Evolutionary conservation across 2,113 vertebrate genomes (phyloP).

Genomic region (Marmota flaviventris): DNA sequence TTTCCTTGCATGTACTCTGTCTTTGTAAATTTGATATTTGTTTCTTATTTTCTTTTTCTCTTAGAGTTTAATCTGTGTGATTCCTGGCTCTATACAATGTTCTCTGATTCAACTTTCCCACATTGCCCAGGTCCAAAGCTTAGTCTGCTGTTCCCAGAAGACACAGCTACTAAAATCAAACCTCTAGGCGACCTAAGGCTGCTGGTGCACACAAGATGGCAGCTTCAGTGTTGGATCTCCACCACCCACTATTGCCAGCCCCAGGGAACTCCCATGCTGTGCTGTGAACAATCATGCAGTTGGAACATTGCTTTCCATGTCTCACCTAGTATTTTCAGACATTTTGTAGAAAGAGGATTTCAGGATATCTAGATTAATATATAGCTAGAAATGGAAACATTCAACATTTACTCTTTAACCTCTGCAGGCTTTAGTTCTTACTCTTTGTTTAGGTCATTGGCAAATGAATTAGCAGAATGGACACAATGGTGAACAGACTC

Average conservation of each 20-base stretch:
- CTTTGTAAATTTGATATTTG: neutral
- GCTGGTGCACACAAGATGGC: neutral
- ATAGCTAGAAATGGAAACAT: conserved; percentile 6
- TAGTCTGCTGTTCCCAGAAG: neutral
- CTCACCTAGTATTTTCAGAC: neutral
- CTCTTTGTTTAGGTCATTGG: neutral
- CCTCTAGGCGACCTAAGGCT: neutral
- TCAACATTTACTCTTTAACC: neutral
- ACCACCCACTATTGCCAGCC: neutral
- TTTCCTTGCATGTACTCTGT: neutral
- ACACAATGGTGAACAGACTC: neutral
- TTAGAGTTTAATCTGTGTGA: neutral
- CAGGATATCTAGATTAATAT: neutral
- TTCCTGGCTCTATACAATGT: neutral
- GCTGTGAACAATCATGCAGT: neutral
- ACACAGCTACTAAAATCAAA: neutral
- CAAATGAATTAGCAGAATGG: conserved; percentile 16
- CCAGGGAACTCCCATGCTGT: neutral
- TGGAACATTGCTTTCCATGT: neutral
- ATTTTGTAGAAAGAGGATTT: conserved; percentile 1
- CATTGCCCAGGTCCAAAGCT: neutral
- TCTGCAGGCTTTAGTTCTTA: neutral
- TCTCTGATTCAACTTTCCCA: conserved; percentile 34
- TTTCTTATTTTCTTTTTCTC: conserved; percentile 17
- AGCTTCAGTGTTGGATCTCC: neutral